Evolutionary conservation across 1,140 invertebrate species (phyloP), one percentile per base, ranked within the genome.

Genomic region (Dendrolimus kikuchii): DNA sequence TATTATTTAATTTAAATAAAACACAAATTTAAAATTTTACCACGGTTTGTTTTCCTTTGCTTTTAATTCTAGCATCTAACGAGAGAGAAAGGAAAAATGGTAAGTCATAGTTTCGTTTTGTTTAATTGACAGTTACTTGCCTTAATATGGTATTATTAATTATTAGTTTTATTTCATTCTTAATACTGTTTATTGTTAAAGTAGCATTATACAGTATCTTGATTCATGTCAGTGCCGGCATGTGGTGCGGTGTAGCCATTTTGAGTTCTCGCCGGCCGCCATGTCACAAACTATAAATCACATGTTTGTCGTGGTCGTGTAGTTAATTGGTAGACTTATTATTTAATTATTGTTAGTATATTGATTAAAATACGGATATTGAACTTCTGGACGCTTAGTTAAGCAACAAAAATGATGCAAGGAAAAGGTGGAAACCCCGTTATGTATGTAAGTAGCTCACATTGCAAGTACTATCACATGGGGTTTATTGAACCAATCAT

Each of bases 231-330:
- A 42, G 40, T 51, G 45, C 57, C 57, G 57, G 57, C 49, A 41
- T 7, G 77, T 75, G 77, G 77, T 72, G 65, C 50, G 60, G 62
- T 63, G 71, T 71, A 77, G 81, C 81, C 81, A 81, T 82, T 65
- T 84, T 81, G 78, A 69, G 55, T 43, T 47, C 72, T 75, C 71
- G 76, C 66, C 64, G 59, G 68, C 62, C 73, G 81, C 78, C 79
- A 81, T 84, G 81, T 84, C 79, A 74, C 59, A 40, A 60, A 46
- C 50, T 68, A 37, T n/a, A 43, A 64, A 77, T 80, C 71, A 77
- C 71, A 77, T 75, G 71, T 72, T 63, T 45, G 46, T 55, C 38
- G 46, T 38, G 23, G 38, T 37, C 36, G 5, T 48, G 38, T 48
- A 7, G 46, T 38, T 48, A 36, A 6, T 37, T 48, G 36, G 7